Evolutionary conservation across 2,797 vertebrate species (phyloP), one percentile per base, ranked within the genome.

Genomic region (Luscinia luscinia): DNA sequence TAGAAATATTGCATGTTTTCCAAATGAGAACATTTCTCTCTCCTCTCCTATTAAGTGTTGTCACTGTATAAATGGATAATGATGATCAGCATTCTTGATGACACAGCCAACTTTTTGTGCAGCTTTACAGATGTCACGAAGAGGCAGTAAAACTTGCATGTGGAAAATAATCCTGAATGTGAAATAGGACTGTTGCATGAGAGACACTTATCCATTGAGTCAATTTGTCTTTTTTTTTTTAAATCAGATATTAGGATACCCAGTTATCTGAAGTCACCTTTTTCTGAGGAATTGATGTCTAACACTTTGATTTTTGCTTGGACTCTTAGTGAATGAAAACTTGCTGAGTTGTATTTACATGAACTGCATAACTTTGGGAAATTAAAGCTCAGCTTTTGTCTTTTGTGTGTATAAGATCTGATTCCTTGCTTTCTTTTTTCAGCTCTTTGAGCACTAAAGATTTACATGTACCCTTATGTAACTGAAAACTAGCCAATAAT

Each of bases 261-360:
- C 69, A 90, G 57, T 72, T 92, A 90, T 69, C 79, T 91, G 77
- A 93, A 88, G 87, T 74, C 1, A 32, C 11, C 16, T 95, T 95
- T 94, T 91, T 79, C 57, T 80, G 61, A 94, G 58, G 36, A 94
- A 94, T 77, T 94, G 59, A 86, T 88, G 57, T 91, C 48, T 81
- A 84, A 61, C 34, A 46, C 76, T 96, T 95, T 95, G 91, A 94
- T 96, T 92, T 95, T 95, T 91, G 28, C 77, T 92, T 84, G 64
- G n/a, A 28, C 30, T 74, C 8, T 62, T 57, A 77, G 16, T 90
- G 74, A 94, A 92, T 49, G 52, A 91, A 84, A 93, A 69, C 61
- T 91, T 17, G 1, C 18, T 14, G 21, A 15, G 48, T 78, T 91
- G 19, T 77, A 57, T 85, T 84, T 93, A 94, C 34, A 89, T 51